These are phyloP conservation scores for Promerops cafer DNA, from an alignment of 2,113 vertebrate genomes.

Conservation along the genomic window DNA sequence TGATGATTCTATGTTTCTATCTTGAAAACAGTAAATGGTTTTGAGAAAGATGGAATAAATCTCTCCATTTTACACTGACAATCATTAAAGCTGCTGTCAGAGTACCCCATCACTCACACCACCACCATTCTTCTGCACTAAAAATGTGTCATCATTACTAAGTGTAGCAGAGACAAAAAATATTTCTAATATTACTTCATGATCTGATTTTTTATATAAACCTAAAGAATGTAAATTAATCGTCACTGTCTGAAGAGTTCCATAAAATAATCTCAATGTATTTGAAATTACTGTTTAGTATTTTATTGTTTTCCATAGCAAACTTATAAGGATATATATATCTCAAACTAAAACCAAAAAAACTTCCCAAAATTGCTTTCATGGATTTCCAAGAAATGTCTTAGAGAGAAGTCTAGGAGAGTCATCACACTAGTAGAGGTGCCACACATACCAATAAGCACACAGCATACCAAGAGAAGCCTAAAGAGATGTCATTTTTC, in stretches of 20 bases:
- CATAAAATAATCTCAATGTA: not conserved
- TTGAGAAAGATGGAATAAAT: not conserved
- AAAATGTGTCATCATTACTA: not conserved
- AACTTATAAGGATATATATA: not conserved
- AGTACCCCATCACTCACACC: not conserved
- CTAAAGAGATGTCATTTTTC: not conserved
- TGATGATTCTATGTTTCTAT: not conserved
- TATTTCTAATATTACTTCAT: not conserved
- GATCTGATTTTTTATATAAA: not conserved
- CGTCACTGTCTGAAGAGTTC: not conserved
- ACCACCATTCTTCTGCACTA: not conserved
- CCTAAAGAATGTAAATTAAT: not conserved
- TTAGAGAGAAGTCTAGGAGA: not conserved
- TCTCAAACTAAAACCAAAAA: not conserved
- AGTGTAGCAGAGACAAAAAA: not conserved
- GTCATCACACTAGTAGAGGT: not conserved
- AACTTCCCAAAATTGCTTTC: not conserved
- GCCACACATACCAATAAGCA: not conserved
- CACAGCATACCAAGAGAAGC: not conserved
- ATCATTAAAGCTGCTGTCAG: not conserved
- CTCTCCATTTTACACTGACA: not conserved
- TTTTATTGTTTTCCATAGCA: not conserved
- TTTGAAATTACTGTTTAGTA: not conserved
- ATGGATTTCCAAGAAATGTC: not conserved
- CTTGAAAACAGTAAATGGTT: not conserved